These are phyloP conservation scores for Phymatocera aterrima DNA, from an alignment of 2,888 invertebrate species.

Conservation along the genomic window DNA sequence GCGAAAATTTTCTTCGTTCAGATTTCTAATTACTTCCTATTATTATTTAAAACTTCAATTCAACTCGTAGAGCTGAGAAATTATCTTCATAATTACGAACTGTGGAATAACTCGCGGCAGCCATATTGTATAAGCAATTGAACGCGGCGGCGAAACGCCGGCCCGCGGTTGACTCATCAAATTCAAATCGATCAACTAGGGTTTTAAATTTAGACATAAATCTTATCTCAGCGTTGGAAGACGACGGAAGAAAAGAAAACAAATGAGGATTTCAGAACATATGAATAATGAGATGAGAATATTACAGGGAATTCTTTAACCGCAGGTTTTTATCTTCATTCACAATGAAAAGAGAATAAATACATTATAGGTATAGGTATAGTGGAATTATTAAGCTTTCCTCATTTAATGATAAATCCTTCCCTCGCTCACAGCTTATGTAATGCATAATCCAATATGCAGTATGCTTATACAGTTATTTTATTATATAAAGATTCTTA, in stretches of 20 bases:
- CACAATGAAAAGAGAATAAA: not conserved
- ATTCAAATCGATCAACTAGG: conserved; percentile 34
- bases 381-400: not conserved
- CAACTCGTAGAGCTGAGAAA: not conserved
- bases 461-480: conserved; percentile 1
- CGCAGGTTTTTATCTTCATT: not conserved
- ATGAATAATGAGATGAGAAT: not conserved
- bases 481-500: not conserved
- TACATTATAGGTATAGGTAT: not conserved
- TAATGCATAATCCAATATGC: conserved; percentile 31
- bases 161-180: conserved; percentile 14
- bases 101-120: not conserved
- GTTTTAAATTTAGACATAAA: not conserved
- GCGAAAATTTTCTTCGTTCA: not conserved
- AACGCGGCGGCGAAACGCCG: not conserved
- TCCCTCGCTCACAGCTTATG: too few species aligned
- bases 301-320: not conserved
- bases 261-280: not conserved
- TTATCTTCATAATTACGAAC: not conserved
- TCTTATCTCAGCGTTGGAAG: not conserved
- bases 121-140: conserved; percentile 3
- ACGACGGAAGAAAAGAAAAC: too few species aligned
- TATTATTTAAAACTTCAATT: not conserved
- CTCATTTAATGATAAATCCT: not conserved
- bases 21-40: not conserved